Base-by-base conservation (phyloP, 2,888 invertebrate species). In the Calliopum simillimum region DNA sequence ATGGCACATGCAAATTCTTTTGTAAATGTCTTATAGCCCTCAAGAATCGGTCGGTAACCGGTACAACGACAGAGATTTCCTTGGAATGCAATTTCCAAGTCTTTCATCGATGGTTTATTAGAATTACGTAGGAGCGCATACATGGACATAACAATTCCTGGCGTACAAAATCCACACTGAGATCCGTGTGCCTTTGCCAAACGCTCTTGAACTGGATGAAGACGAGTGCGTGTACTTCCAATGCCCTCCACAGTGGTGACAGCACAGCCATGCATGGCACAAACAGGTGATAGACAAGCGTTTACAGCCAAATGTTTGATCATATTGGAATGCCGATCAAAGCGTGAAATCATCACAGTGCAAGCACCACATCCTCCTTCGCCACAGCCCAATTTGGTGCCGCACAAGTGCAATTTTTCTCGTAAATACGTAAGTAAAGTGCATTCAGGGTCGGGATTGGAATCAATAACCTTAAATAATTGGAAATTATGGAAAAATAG, bases 121-220 rank as follows among this genome's bases (percentile, higher is more conserved):
- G 90, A 90, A 77, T 89, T 93, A 79, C 98, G 88, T 0, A 98
- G 86, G 53, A 98, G 87, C 0, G 96, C 89, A 80, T 97, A 98
- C 96, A 98, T 96, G 0, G 97, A 97, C 98, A 98, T 98, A 0
- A 98, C 95, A 73, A 98, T 96, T 41, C 98, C 98, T 0, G 97
- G 97, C 0, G 97, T 97, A 79, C 97, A 97, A 84, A 96, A 97
- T 1, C 97, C 97, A 82, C 98, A 98, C 85, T 98, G 98, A 0
- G 97, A 95, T 0, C 98, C 98, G 81, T 98, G 97, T 0, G 95
- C 90, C 86, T 94, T 94, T 0, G 96, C 96, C 74, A 97, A 90
- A 75, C 95, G 88, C 80, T 95, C 94, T 87, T 97, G 97, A 0
- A 94, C 93, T 0, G 96, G 94, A 85, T 97, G 96, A 25, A 96